Conservation (phyloP, 1,140 invertebrate genomes). For the Ectropis grisescens region DNA sequence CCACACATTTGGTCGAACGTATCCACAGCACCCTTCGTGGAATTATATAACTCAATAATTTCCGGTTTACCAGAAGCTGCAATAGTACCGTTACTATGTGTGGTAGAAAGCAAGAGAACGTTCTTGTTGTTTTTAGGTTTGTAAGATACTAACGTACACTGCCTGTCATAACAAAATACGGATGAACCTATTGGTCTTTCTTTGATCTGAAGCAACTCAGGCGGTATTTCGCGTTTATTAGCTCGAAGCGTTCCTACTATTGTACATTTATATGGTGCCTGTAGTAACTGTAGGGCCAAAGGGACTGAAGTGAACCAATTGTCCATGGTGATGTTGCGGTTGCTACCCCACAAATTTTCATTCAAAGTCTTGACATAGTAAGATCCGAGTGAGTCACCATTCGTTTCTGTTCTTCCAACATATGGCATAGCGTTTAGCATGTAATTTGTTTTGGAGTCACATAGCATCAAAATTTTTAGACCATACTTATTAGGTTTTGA, state of each 20-base stretch:
- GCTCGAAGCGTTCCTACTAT: slow-evolving; percentile 1
- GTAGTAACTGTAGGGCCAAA: slow-evolving; percentile 1
- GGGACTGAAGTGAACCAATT: slow-evolving; percentile 9
- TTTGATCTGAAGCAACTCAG: slow-evolving; percentile 1
- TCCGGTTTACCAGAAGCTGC: slow-evolving; percentile 5
- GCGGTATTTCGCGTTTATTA: slow-evolving; percentile 1
- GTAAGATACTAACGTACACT: slow-evolving; percentile 7
- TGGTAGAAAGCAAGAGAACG: not conserved
- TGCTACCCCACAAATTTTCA: slow-evolving; percentile 3
- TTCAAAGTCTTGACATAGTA: slow-evolving; percentile 8
- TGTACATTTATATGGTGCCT: slow-evolving; percentile 3
- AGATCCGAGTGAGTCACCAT: slow-evolving; percentile 1
- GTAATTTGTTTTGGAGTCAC: slow-evolving; percentile 13
- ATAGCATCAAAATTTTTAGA: slow-evolving; percentile 10
- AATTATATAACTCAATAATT: slow-evolving; percentile 37
- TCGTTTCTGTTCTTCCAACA: slow-evolving; percentile 9
- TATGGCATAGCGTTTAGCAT: slow-evolving; percentile 15
- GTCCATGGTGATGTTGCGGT: slow-evolving; percentile 10
- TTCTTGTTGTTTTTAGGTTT: slow-evolving; percentile 6
- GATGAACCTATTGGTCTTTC: not conserved
- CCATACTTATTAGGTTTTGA: slow-evolving; percentile 10
- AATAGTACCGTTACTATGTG: not conserved
- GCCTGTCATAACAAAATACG: slow-evolving; percentile 5
- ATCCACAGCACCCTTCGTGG: slow-evolving; percentile 60
- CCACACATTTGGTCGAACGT: slow-evolving; percentile 48